phyloP scores from a whole-genome alignment of 2,797 vertebrate species.

The Podarcis lilfordi region DNA sequence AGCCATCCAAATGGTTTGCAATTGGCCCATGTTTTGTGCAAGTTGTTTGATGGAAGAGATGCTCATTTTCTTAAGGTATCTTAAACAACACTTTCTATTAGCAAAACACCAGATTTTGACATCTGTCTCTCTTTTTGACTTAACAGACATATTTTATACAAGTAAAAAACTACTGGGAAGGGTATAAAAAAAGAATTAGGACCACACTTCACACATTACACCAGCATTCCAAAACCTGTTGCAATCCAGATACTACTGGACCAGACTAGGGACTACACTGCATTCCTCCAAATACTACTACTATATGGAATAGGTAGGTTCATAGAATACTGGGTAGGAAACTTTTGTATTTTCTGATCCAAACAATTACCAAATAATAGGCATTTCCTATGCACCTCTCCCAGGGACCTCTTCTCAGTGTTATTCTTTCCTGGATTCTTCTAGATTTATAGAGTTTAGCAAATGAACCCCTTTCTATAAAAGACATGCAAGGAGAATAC shows the following conservation, averaged over 20 bases:
- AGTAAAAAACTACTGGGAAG: too few relatives aligned
- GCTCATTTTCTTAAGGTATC: background rate
- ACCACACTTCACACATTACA: too few relatives aligned
- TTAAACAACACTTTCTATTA: background rate
- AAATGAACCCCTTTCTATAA: background rate
- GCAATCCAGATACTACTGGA: too few relatives aligned
- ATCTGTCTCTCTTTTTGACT: too few relatives aligned
- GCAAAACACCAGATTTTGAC: too few relatives aligned
- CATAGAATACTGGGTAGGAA: background rate
- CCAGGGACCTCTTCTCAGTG: background rate
- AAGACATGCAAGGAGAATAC: background rate
- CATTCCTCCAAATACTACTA: background rate
- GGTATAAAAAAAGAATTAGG: too few relatives aligned
- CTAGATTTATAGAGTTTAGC: background rate
- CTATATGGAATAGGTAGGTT: background rate
- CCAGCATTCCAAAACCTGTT: too few relatives aligned
- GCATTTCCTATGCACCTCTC: background rate
- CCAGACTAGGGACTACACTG: background rate
- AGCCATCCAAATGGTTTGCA: background rate
- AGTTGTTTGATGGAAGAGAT: background rate
- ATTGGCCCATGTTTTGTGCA: background rate
- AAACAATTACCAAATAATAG: background rate
- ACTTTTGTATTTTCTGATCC: background rate
- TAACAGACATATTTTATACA: too few relatives aligned
- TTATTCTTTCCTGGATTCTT: constrained; percentile 18